These are phyloP conservation scores for Amiota minor DNA, from an alignment of 2,888 invertebrate species.

Conservation along the genomic window DNA sequence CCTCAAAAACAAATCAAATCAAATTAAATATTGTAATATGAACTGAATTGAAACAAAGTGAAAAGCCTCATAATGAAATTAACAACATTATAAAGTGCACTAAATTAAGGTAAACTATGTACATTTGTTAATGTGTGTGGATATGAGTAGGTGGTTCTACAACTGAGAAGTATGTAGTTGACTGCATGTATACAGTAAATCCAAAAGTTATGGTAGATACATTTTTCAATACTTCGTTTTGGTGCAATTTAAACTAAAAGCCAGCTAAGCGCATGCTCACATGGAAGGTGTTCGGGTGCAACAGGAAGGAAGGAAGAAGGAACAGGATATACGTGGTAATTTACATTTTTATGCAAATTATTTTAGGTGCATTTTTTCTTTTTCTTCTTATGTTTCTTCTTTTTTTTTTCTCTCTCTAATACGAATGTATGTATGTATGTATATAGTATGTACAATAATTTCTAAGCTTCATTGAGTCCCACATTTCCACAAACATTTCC, in stretches of 20 bases:
- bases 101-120: slow-evolving; percentile 13
- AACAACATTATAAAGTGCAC: slow-evolving; percentile 12
- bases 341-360: slow-evolving; percentile 66
- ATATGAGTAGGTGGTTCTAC: background rate
- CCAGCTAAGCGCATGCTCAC: too few relatives aligned
- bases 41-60: background rate
- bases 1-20: too few relatives aligned
- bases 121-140: background rate
- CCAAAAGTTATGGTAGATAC: too few relatives aligned
- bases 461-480: slow-evolving; percentile 21
- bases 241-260: too few relatives aligned
- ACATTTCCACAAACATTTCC: background rate
- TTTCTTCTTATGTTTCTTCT: background rate
- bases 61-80: background rate
- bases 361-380: slow-evolving; percentile 40
- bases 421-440: too few relatives aligned
- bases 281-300: too few relatives aligned
- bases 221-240: too few relatives aligned
- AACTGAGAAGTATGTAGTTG: too few relatives aligned
- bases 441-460: background rate
- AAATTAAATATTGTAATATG: too few relatives aligned
- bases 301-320: slow-evolving; percentile 49
- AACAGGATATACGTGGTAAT: slow-evolving; percentile 65
- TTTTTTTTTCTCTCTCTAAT: background rate
- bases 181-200: too few relatives aligned